These are phyloP conservation scores for Propsilocerus akamusi DNA, from an alignment of 1,140 invertebrate species.

Conservation along the genomic window DNA sequence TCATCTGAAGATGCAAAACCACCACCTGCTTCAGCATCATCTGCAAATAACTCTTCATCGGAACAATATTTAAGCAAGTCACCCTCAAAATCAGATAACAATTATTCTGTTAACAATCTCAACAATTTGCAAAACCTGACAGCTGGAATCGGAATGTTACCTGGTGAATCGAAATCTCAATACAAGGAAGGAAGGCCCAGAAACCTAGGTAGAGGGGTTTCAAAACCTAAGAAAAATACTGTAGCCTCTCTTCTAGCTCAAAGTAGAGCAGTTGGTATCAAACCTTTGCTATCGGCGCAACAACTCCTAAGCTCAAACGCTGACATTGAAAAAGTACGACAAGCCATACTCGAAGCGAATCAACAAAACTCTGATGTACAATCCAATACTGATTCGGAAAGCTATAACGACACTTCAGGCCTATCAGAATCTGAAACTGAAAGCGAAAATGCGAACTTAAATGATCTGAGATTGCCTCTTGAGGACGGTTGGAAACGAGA, in stretches of 20 bases:
- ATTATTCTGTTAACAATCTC: constrained; percentile 8
- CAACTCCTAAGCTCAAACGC: constrained; percentile 24
- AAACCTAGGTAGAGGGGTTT: constrained; percentile 64
- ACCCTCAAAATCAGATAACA: constrained; percentile 6
- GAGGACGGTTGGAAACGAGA: constrained; percentile 77
- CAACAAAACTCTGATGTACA: constrained; percentile 23
- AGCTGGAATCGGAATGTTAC: not conserved
- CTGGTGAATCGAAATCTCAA: not conserved
- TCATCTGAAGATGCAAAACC: constrained; percentile 23
- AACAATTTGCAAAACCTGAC: not conserved
- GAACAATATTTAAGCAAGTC: constrained; percentile 1
- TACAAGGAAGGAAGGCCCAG: constrained; percentile 55
- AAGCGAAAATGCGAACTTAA: constrained; percentile 31
- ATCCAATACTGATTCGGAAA: constrained; percentile 31
- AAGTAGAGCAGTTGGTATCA: constrained; percentile 51
- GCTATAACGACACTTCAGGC: constrained; percentile 27
- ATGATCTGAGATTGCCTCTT: constrained; percentile 50
- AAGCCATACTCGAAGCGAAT: constrained; percentile 27
- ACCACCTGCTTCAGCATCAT: not conserved
- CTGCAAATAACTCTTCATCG: not conserved
- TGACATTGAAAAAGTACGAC: constrained; percentile 29
- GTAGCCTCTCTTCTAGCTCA: constrained; percentile 71
- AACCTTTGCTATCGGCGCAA: constrained; percentile 34
- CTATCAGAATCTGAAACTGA: constrained; percentile 23
- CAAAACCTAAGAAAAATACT: constrained; percentile 80